Evolutionary conservation across 2,113 vertebrate genomes (phyloP), one percentile per base, ranked within the genome.

Genomic region (Rynchops niger): DNA sequence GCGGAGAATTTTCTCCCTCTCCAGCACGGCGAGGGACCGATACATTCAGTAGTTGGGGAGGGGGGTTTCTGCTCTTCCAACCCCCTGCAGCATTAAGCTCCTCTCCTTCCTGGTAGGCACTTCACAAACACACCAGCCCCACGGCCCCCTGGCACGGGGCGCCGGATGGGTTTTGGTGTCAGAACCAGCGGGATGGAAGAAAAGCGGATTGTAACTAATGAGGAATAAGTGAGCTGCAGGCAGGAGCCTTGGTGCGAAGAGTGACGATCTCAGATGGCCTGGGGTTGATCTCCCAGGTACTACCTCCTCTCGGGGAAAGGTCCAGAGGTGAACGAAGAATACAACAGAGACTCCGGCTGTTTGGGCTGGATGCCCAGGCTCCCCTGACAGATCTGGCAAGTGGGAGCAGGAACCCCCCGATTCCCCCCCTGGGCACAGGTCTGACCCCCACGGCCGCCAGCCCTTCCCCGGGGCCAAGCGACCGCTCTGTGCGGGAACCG

Each of bases 21-120:
- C 50, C 69, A 18, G 86, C 74, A 32, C 47, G 4, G 6, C 0
- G 53, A 23, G 25, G 62, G 80, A 66, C 56, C 12, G 3, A 8
- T 16, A 15, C 43, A 4, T 8, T 20, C 56, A 6, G 1, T 7
- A 9, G 36, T 78, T 9, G 17, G 15, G n/a, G 55, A 26, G 27
- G 7, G 26, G 9, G 4, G 23, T 9, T 53, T 29, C 59, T 14
- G 21, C n/a, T n/a, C 26, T 34, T 42, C 63, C 81, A n/a, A 0
- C 25, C 59, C 47, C 9, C 3, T 1, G 15, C 74, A 38, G 43
- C 12, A 4, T 32, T 4, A 9, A 40, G 72, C 38, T 55, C 73
- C 73, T 73, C 70, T 27, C 29, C n/a, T 96, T 97, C 97, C 98
- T 78, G 56, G 95, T 79, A 97, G 97, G 97, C 96, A 97, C 97